These are phyloP conservation scores for Misgurnus mizolepis DNA, from an alignment of 2,113 vertebrate genomes.

Conservation along the genomic window DNA sequence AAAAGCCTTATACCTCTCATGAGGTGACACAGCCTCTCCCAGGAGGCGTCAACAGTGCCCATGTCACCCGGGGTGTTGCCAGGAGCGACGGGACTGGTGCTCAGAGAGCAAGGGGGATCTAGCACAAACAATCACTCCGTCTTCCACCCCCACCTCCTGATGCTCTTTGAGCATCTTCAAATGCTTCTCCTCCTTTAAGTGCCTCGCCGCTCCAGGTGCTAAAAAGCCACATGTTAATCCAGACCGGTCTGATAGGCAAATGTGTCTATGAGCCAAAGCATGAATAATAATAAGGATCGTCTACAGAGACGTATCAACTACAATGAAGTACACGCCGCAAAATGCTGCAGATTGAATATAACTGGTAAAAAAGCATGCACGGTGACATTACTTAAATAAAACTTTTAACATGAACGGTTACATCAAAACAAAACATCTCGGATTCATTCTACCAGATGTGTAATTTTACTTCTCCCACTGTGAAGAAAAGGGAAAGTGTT, in stretches of 20 bases:
- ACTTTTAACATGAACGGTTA: background rate
- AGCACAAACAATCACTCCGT: slow-evolving; percentile 52
- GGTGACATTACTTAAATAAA: background rate
- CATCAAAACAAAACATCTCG: slow-evolving; percentile 34
- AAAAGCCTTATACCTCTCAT: slow-evolving; percentile 26
- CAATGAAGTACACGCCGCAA: background rate
- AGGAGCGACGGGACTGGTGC: slow-evolving; percentile 58
- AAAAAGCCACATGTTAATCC: slow-evolving; percentile 51
- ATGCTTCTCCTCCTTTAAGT: slow-evolving; percentile 46
- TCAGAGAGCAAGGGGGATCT: slow-evolving; percentile 48
- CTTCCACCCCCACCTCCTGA: slow-evolving; percentile 9
- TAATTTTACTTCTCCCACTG: slow-evolving; percentile 56
- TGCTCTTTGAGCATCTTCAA: slow-evolving; percentile 52
- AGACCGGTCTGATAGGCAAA: slow-evolving; percentile 36
- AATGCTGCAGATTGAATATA: background rate
- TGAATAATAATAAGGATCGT: slow-evolving; percentile 34
- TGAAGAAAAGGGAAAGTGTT: slow-evolving; percentile 47
- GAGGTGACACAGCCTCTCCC: slow-evolving; percentile 50
- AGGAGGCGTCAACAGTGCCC: slow-evolving; percentile 45
- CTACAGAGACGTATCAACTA: slow-evolving; percentile 31
- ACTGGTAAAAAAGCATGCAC: background rate
- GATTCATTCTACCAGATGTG: slow-evolving; percentile 53
- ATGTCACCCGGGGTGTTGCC: slow-evolving; percentile 64
- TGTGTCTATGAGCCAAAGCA: slow-evolving; percentile 41
- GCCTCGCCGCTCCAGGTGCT: slow-evolving; percentile 32